Percentiles rank a stretch among this genome's conserved stretches.
Conservation (phyloP, 1,140 invertebrate genomes). For the Trachymyrmex septentrionalis region DNA sequence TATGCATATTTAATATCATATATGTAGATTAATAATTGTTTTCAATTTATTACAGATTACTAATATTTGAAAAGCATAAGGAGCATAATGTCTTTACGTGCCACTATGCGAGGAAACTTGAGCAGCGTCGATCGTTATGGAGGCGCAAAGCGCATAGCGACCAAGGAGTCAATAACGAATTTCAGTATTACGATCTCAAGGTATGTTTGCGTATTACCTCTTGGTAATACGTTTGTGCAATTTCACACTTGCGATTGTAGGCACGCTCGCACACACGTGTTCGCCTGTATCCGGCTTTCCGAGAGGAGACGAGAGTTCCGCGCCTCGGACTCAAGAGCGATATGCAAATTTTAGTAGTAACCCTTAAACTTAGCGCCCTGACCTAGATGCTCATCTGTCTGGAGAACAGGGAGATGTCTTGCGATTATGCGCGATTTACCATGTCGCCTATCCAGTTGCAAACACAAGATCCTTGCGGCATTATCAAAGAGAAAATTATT, state of each 20-base stretch:
- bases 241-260: slow-evolving; percentile 26
- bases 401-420: slow-evolving; percentile 48
- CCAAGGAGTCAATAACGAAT: not conserved
- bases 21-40: too few relatives aligned
- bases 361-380: slow-evolving; percentile 75
- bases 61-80: not conserved
- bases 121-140: not conserved
- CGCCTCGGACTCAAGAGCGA: slow-evolving; percentile 51
- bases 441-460: slow-evolving; percentile 13
- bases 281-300: slow-evolving; percentile 31
- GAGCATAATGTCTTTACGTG: not conserved
- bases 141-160: not conserved
- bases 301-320: slow-evolving; percentile 17
- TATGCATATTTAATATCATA: too few relatives aligned
- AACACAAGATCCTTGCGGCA: not conserved
- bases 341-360: slow-evolving; percentile 77
- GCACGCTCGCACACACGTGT: not conserved
- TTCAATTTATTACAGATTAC: not conserved
- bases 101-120: not conserved
- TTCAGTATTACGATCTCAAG: slow-evolving; percentile 10
- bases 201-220: slow-evolving; percentile 2
- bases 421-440: slow-evolving; percentile 70
- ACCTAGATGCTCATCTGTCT: slow-evolving; percentile 73
- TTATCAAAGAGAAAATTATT: slow-evolving; percentile 1
- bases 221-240: slow-evolving; percentile 33